Base-by-base conservation (phyloP, 2,888 invertebrate species). In the Torymus texanus region DNA sequence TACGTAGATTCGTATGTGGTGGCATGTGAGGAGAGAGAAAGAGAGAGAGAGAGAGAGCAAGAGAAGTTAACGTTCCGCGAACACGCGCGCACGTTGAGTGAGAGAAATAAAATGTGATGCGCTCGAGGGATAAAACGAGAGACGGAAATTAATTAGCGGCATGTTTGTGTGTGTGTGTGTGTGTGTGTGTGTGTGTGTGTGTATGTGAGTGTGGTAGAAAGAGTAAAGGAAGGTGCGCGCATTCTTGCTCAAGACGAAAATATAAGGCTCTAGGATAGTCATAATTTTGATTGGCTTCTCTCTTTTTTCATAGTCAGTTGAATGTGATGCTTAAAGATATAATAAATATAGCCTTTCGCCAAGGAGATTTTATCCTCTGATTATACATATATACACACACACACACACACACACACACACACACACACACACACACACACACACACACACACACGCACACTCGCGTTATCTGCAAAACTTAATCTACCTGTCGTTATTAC, bases 131-230 rank as follows among this genome's bases (percentile, higher is more conserved):
- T 80, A 80, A 76, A 73, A 76, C 56, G 73, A 73, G 68, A 73
- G 80, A 74, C 80, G 80, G 80, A 80, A 80, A 80, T 80, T 80
- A 80, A 77, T 80, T 80, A 80, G 74, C 70, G 67, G 13, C 55
- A 41, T 41, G 8, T 41, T 5, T 41, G 41, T 41, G 41, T 41
- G 41, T 29, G 29, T 29, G 4, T 2, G 29, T n/a, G n/a, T n/a
- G n/a, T n/a, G n/a, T n/a, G n/a, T n/a, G n/a, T 41, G 8, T 41
- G 5, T 41, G 41, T 41, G 41, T 41, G 41, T 41, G 41, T 41
- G 41, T 29, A 5, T 29, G 29, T 5, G 4, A 29, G 29, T 29
- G 29, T 3, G 3, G 8, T 41, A 41, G 41, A 8, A 50, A 2
- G 58, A 53, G 62, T 13, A 24, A 41, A 18, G 51, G 78, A 59